A percentile compares a stretch with the other conserved stretches of the same genome.
These are phyloP conservation scores for Trachelus iudaicus DNA, from an alignment of 2,888 invertebrate species.

Conservation along the genomic window DNA sequence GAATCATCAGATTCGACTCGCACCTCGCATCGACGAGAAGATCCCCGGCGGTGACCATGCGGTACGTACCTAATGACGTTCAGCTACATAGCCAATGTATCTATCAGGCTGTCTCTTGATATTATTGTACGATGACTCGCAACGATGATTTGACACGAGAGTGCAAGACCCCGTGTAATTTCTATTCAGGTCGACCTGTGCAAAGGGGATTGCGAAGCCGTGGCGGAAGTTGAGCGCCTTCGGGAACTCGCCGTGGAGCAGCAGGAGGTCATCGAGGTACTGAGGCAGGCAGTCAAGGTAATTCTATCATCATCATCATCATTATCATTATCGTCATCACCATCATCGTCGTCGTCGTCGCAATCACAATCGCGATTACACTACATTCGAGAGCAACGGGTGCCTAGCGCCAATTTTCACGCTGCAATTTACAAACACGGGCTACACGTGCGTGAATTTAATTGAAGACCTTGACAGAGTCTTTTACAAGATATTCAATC, in stretches of 20 bases:
- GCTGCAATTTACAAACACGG: constrained; percentile 12
- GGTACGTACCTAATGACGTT: constrained; percentile 33
- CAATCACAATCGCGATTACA: constrained; percentile 20
- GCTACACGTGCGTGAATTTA: constrained; percentile 15
- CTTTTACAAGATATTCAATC: background rate
- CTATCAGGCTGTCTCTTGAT: background rate
- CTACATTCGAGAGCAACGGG: constrained; percentile 2
- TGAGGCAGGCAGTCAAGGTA: constrained; percentile 58
- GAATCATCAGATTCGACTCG: constrained; percentile 52
- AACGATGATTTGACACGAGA: background rate
- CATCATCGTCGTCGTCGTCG: constrained; percentile 24
- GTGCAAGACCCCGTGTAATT: background rate
- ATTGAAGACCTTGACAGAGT: background rate
- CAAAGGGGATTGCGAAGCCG: constrained; percentile 45
- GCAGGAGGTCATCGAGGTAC: constrained; percentile 56
- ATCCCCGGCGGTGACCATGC: constrained; percentile 45
- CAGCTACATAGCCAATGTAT: background rate
- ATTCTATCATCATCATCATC: background rate
- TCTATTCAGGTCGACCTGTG: constrained; percentile 45
- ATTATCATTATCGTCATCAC: background rate
- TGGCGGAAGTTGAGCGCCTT: constrained; percentile 53
- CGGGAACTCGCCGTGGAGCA: constrained; percentile 55
- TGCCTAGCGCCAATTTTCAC: constrained; percentile 28
- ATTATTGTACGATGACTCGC: background rate
- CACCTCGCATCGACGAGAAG: constrained; percentile 50